Conservation (phyloP, 1,140 invertebrate genomes). For the Rhagoletis pomonella region DNA sequence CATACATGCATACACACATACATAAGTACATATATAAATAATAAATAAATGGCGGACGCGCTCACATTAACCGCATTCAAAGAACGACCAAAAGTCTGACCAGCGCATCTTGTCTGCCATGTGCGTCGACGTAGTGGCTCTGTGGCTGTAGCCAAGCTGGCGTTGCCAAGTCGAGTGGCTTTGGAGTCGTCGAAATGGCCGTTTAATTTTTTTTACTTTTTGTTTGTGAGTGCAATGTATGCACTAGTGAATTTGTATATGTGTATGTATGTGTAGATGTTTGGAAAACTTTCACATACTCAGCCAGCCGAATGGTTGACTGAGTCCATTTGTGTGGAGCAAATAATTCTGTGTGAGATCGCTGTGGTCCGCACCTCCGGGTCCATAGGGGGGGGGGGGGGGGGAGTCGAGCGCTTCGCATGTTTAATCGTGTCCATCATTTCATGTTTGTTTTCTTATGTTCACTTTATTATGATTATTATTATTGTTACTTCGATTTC, state of each 20-base stretch:
- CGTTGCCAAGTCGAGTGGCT: neutral
- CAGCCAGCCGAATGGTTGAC: neutral
- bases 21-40: neutral
- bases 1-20: neutral
- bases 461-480: neutral
- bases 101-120: neutral
- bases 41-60: neutral
- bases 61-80: neutral
- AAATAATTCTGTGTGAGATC: too few relatives aligned
- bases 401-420: neutral
- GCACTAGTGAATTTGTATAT: neutral
- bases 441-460: neutral
- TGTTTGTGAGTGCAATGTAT: neutral
- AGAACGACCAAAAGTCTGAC: slow-evolving; percentile 12
- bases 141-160: neutral
- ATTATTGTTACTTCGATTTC: slow-evolving; percentile 30
- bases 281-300: slow-evolving; percentile 19
- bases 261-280: neutral
- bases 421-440: slow-evolving; percentile 17
- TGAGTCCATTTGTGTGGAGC: too few relatives aligned
- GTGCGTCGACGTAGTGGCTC: neutral
- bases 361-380: too few relatives aligned
- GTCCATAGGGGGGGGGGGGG: too few relatives aligned
- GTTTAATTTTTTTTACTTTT: neutral
- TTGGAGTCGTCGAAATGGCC: neutral